Conservation (phyloP, 2,888 invertebrate species). For the Caenorhabditis afra region DNA sequence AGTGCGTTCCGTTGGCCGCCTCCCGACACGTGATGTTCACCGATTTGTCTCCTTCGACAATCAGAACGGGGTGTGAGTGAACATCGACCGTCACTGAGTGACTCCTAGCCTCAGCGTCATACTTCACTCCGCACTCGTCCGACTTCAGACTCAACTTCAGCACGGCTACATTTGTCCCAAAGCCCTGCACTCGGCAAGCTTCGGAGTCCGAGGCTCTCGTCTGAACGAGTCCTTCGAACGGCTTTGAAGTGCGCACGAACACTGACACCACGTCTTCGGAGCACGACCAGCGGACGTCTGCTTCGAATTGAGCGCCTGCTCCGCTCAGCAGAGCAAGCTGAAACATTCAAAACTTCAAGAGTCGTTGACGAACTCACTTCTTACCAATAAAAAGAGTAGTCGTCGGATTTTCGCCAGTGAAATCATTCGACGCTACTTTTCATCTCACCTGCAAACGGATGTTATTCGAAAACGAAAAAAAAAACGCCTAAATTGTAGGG, state of each 20-base stretch:
- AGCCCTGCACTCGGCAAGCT: conserved; percentile 52
- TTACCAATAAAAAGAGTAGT: conserved; percentile 33
- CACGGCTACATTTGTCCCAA: conserved; percentile 65
- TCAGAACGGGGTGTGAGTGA: conserved; percentile 65
- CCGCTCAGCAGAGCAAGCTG: conserved; percentile 44
- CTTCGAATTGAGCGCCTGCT: conserved; percentile 29
- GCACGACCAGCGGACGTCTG: conserved; percentile 64
- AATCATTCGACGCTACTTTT: conserved; percentile 58
- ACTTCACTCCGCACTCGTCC: conserved; percentile 56
- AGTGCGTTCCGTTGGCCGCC: conserved; percentile 24
- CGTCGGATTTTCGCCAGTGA: conserved; percentile 34
- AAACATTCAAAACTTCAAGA: not conserved
- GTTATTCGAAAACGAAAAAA: too few relatives aligned
- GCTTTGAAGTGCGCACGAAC: conserved; percentile 53
- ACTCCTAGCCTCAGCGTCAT: conserved; percentile 35
- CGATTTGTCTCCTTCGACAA: conserved; percentile 63
- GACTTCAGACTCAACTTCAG: conserved; percentile 54
- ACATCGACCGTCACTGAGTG: conserved; percentile 57
- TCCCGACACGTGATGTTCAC: conserved; percentile 61
- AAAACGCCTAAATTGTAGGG: not conserved
- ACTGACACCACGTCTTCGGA: conserved; percentile 50
- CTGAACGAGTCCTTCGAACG: conserved; percentile 61
- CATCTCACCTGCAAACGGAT: conserved; percentile 46
- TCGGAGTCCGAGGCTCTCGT: conserved; percentile 28
- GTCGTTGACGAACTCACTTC: not conserved